phyloP scores from a whole-genome alignment of 2,888 invertebrate genomes.

The Apoderus coryli region DNA sequence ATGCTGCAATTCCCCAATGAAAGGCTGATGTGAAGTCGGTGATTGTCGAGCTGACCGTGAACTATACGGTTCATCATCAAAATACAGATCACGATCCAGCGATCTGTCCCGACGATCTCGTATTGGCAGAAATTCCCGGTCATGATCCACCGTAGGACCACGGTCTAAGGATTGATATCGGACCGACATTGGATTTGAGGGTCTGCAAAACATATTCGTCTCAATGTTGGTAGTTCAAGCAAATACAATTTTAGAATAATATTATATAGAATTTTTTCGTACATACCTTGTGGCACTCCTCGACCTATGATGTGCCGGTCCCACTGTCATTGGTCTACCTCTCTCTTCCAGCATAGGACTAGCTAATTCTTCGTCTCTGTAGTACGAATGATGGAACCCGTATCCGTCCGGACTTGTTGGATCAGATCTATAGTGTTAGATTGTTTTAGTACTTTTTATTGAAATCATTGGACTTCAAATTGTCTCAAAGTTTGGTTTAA shows the following conservation, averaged over 20 bases:
- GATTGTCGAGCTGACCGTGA: slow-evolving; percentile 52
- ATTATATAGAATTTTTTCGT: neutral
- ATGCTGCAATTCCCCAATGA: slow-evolving; percentile 71
- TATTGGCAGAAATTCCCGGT: slow-evolving; percentile 75
- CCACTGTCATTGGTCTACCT: slow-evolving; percentile 40
- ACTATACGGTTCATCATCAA: slow-evolving; percentile 52
- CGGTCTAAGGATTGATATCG: slow-evolving; percentile 40
- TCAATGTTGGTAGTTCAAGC: neutral
- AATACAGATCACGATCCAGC: slow-evolving; percentile 48
- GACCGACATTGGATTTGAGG: slow-evolving; percentile 40
- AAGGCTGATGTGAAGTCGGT: slow-evolving; percentile 49
- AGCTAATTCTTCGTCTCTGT: slow-evolving; percentile 67
- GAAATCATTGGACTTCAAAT: too few relatives aligned
- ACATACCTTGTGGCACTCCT: slow-evolving; percentile 55
- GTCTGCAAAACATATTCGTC: slow-evolving; percentile 21
- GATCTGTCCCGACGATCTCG: slow-evolving; percentile 58
- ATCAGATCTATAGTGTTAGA: too few relatives aligned
- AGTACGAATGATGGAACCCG: slow-evolving; percentile 47
- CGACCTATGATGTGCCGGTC: slow-evolving; percentile 53
- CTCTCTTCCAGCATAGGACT: slow-evolving; percentile 75
- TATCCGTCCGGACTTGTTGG: slow-evolving; percentile 24
- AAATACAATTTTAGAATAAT: neutral
- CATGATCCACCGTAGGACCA: slow-evolving; percentile 42
- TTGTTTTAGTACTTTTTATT: too few relatives aligned
- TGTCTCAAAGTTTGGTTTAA: too few relatives aligned